Percentiles rank a stretch among this genome's conserved stretches.
These are phyloP conservation scores for Artemisiospiza belli DNA, from an alignment of 2,113 vertebrate species.

Conservation along the genomic window DNA sequence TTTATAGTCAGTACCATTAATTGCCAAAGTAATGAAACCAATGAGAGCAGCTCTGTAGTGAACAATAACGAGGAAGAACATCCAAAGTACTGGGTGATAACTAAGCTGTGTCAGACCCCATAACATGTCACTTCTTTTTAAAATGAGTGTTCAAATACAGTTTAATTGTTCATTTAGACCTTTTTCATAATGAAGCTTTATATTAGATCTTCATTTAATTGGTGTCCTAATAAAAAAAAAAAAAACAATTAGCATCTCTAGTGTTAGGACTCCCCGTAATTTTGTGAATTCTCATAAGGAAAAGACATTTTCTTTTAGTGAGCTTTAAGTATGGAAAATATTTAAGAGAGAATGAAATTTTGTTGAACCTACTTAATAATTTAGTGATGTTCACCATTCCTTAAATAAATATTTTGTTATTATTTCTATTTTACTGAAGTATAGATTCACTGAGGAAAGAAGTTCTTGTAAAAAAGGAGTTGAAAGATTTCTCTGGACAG, in stretches of 20 bases:
- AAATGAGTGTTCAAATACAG: background rate
- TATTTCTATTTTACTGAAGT: background rate
- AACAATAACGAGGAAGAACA: background rate
- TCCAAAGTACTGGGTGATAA: background rate
- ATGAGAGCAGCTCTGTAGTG: rapidly evolving
- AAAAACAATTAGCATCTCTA: background rate
- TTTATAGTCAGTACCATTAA: background rate
- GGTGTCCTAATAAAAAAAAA: background rate
- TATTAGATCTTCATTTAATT: background rate
- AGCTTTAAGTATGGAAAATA: background rate
- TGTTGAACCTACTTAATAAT: background rate
- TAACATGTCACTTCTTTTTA: background rate
- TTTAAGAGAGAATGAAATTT: background rate
- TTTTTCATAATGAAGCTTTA: background rate
- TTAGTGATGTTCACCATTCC: background rate
- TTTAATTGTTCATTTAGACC: background rate
- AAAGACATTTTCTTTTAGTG: background rate
- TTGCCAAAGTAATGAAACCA: background rate
- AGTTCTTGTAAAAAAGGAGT: background rate
- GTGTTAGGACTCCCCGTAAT: background rate
- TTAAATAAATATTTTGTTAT: background rate
- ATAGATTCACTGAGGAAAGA: background rate
- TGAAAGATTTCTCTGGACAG: background rate
- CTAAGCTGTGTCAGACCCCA: background rate
- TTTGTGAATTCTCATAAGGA: background rate